Base-by-base conservation (phyloP, 2,797 vertebrate genomes). In the Acanthis flammea region DNA sequence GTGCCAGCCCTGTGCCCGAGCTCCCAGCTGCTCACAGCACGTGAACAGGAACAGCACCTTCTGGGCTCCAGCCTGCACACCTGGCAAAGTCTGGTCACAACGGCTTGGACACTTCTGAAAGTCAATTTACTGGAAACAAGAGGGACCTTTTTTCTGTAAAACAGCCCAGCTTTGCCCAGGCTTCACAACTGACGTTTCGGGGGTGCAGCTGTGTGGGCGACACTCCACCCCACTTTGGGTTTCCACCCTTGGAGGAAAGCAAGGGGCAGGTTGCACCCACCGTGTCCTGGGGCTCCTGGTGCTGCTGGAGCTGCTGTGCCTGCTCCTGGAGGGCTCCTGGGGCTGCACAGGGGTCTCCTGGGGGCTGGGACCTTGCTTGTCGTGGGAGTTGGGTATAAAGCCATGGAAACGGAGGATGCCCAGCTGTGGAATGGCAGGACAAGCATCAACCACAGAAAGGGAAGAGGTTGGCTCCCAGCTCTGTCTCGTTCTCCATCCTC, bases 381-480 rank as follows among this genome's bases (percentile, higher is more conserved):
- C 0, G 0, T 3, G 44, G 35, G 8, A 67, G 12, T 0, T 24
- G 57, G 41, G 17, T 3, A 6, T 0, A 5, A 35, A 37, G 22
- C 6, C 54, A 4, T 3, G 45, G 22, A 17, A 41, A 27, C 0
- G 0, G 44, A 65, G 39, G n/a, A 19, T 33, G 33, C 8, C 18
- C 62, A 33, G 54, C 2, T 1, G 0, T 5, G 17, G 68, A 11
- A 33, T 0, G 1, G n/a, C 21, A 47, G 2, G 3, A 19, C 10
- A 31, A 18, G 9, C 17, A 10, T 2, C 9, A 9, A 1, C 17
- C 44, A 9, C 0, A 11, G 3, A 0, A 16, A 66, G 67, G 27
- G 67, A 47, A 41, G 28, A 6, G 13, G 50, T 5, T 55, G 3
- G 2, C 45, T 33, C 6, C 60, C 51, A 57, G 67, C 54, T 45